phyloP scores from a whole-genome alignment of 2,888 invertebrate species.

The Charanyca ferruginea region DNA sequence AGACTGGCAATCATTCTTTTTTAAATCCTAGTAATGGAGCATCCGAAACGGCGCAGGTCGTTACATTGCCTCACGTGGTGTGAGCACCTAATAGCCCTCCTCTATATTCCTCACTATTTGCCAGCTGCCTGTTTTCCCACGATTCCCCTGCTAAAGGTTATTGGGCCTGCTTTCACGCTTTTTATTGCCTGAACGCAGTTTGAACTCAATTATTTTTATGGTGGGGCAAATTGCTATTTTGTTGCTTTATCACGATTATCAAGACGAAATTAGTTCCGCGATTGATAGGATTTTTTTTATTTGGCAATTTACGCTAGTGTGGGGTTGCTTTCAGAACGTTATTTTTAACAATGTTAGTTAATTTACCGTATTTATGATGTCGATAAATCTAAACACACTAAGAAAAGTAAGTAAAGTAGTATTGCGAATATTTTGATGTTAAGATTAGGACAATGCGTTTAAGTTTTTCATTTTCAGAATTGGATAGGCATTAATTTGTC shows the following conservation, averaged over 20 bases:
- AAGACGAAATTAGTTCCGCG: slow-evolving; percentile 87
- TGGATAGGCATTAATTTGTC: slow-evolving; percentile 22
- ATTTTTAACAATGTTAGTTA: slow-evolving; percentile 51
- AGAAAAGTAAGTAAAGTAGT: slow-evolving; percentile 8
- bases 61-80: slow-evolving; percentile 83
- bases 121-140: slow-evolving; percentile 87
- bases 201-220: slow-evolving; percentile 91
- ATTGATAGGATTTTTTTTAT: slow-evolving; percentile 82
- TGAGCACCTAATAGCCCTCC: slow-evolving; percentile 84
- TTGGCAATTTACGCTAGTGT: slow-evolving; percentile 68
- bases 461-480: slow-evolving; percentile 38
- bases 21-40: slow-evolving; percentile 78
- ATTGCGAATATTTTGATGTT: slow-evolving; percentile 29
- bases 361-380: slow-evolving; percentile 45
- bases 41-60: slow-evolving; percentile 80
- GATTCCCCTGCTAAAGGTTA: slow-evolving; percentile 87
- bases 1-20: slow-evolving; percentile 67
- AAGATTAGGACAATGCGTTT: slow-evolving; percentile 18
- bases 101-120: slow-evolving; percentile 86
- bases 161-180: slow-evolving; percentile 90
- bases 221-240: slow-evolving; percentile 90
- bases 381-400: slow-evolving; percentile 26
- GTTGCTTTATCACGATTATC: slow-evolving; percentile 90
- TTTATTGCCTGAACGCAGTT: slow-evolving; percentile 90
- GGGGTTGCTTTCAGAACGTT: slow-evolving; percentile 50